A percentile compares a stretch with the other conserved stretches of the same genome.
Conservation (phyloP, 2,888 invertebrate species). For the Ichneumoninae sp. region DNA sequence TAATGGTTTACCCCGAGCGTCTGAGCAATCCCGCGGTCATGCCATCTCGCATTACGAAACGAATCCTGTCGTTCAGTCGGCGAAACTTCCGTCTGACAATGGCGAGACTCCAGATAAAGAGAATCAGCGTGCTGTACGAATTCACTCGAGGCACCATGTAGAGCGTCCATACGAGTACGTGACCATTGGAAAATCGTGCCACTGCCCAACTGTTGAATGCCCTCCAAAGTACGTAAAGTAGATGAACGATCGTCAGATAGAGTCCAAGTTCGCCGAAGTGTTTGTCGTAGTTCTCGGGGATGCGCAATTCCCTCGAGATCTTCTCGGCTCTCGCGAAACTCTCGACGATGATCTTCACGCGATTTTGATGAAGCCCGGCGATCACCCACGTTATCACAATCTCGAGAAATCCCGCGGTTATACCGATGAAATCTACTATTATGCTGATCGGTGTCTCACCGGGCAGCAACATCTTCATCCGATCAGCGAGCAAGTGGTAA, state of each 20-base stretch:
- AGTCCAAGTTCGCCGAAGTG: conserved; percentile 19
- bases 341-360: conserved; percentile 9
- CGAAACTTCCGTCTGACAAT: conserved; percentile 37
- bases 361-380: conserved; percentile 32
- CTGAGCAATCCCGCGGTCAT: neutral
- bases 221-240: neutral
- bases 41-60: conserved; percentile 8
- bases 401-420: conserved; percentile 5
- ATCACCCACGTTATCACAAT: conserved; percentile 14
- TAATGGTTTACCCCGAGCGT: conserved; percentile 13
- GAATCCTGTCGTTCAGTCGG: conserved; percentile 48
- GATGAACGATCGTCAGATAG: conserved; percentile 2
- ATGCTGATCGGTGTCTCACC: conserved; percentile 35
- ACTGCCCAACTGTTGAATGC: neutral
- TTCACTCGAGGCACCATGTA: conserved; percentile 19
- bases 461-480: neutral
- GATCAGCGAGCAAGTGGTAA: neutral
- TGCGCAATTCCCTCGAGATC: conserved; percentile 29
- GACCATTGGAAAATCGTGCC: neutral
- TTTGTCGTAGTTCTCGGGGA: conserved; percentile 19
- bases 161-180: neutral
- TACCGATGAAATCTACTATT: conserved; percentile 4
- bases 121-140: conserved; percentile 3
- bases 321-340: conserved; percentile 12
- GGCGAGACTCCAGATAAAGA: conserved; percentile 42